Conservation (phyloP, 2,113 vertebrate genomes). For the Antechinus stuartii region DNA sequence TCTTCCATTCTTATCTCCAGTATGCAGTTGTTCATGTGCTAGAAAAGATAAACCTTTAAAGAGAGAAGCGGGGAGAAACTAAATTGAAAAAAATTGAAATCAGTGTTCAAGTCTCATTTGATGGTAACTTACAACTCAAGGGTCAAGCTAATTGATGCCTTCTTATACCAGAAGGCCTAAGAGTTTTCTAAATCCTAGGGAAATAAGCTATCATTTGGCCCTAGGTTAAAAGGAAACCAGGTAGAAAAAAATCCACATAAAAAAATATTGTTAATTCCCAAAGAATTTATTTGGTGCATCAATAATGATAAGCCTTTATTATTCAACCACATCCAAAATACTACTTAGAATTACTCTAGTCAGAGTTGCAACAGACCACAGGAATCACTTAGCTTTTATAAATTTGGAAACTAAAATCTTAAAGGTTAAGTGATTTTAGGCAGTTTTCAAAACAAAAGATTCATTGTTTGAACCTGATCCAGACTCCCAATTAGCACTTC, state of each 20-base stretch:
- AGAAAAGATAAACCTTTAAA: slow-evolving; percentile 49
- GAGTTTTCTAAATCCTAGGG: slow-evolving; percentile 16
- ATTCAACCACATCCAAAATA: neutral
- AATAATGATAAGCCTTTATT: neutral
- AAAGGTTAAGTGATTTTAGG: neutral
- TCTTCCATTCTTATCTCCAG: slow-evolving; percentile 71
- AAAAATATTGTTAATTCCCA: slow-evolving; percentile 50
- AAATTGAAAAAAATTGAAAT: slow-evolving; percentile 45
- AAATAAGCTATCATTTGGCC: slow-evolving; percentile 64
- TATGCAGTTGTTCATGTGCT: slow-evolving; percentile 50
- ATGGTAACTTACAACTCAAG: neutral
- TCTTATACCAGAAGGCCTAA: neutral
- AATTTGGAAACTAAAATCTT: neutral
- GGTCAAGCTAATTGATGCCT: neutral
- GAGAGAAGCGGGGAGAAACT: slow-evolving; percentile 24
- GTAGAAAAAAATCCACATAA: slow-evolving; percentile 1
- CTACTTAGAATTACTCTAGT: neutral
- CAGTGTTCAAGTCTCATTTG: slow-evolving; percentile 37
- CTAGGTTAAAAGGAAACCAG: slow-evolving; percentile 52
- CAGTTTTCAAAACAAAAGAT: neutral
- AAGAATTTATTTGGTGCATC: slow-evolving; percentile 42
- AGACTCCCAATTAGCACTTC: neutral
- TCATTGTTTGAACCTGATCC: neutral
- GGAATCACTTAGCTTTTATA: neutral
- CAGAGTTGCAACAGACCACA: neutral